Conservation (phyloP, 2,113 vertebrate species). For the Catagonus wagneri region DNA sequence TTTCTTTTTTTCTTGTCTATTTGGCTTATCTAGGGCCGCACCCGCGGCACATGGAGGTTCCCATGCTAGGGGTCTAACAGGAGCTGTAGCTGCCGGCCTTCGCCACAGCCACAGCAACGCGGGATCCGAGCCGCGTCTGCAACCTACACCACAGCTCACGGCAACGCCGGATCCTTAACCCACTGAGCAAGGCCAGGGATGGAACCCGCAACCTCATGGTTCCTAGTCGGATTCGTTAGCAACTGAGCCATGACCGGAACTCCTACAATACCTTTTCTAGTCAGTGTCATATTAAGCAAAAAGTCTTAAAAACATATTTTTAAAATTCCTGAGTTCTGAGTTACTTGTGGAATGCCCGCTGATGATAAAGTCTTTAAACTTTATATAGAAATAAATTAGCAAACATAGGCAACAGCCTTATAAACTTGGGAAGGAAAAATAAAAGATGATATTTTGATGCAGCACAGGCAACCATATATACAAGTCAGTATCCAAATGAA, state of each 20-base stretch:
- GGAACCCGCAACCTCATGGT: no score
- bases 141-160: no score
- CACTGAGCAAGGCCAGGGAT: no score
- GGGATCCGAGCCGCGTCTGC: no score
- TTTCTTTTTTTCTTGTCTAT: conserved; percentile 16
- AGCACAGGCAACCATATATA: background rate
- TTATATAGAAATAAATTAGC: conserved; percentile 8
- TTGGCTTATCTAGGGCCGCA: no score
- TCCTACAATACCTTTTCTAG: background rate
- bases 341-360: background rate
- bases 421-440: conserved; percentile 2
- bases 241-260: no score
- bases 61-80: no score
- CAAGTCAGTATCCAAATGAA: conserved; percentile 15
- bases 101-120: no score
- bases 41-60: no score
- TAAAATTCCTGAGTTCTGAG: background rate
- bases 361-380: background rate
- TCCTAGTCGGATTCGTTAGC: no score
- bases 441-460: background rate
- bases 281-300: background rate
- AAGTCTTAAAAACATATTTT: background rate
- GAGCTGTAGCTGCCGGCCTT: no score
- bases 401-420: background rate
- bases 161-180: no score